Base-by-base conservation (phyloP, 2,113 vertebrate genomes). In the Anoplopoma fimbria region DNA sequence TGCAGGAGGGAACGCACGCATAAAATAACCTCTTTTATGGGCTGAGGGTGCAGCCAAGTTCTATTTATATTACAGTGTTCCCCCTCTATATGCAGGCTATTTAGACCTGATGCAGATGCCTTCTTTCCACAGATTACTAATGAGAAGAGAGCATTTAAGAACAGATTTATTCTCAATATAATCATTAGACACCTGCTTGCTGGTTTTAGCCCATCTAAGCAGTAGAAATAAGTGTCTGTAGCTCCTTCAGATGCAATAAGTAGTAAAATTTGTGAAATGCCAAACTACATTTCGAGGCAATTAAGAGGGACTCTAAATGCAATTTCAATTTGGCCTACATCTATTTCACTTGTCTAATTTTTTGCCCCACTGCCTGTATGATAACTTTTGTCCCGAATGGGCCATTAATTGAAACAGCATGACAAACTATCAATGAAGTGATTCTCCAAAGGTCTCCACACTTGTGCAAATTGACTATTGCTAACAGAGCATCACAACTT, bases 381-480 rank as follows among this genome's bases (percentile, higher is more conserved):
- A 82, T 77, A 69, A 73, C 62, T 80, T 72, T 69, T 70, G 27
- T 63, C 74, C 36, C 71, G 34, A 73, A 53, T 38, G 23, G 86
- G 78, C 53, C 60, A 23, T 31, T 87, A 51, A 76, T 33, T 74
- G 60, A 77, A 68, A 73, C 29, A 31, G 51, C 34, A 42, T 25
- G 4, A 34, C 15, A 31, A 75, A 53, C 57, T 31, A 63, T 51
- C 53, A 67, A 29, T 34, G 27, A 31, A 75, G 64, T 17, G 36
- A 57, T 73, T 89, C 62, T 65, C 60, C 45, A 83, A 88, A 82
- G 40, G 73, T 71, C 77, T 84, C 53, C 53, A 42, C 60, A 69
- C 58, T 70, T 55, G 12, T 55, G 47, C 69, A 64, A 23, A 45
- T 14, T 67, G 29, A 65, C 36, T 81, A 14, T 6, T 12, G 31